A percentile compares a stretch with the other conserved stretches of the same genome.
Evolutionary conservation across 2,797 vertebrate genomes (phyloP).

Genomic region (Pelobates cultripes): DNA sequence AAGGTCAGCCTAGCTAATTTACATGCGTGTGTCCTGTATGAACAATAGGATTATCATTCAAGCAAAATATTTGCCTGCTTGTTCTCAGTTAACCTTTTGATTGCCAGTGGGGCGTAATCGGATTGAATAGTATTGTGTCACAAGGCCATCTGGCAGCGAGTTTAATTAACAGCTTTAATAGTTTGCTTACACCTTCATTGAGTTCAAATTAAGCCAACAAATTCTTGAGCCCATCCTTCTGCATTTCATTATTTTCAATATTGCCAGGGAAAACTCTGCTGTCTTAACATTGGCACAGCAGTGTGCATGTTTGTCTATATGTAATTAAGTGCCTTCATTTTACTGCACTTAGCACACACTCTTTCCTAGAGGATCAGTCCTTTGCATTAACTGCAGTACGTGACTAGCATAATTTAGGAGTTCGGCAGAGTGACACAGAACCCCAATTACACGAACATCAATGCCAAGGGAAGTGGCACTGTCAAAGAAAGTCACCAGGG

Average conservation of each 20-base stretch:
- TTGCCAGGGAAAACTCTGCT: neutral
- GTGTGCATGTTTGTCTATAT: conserved; percentile 31
- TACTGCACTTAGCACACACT: conserved; percentile 46
- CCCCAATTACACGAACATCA: conserved; percentile 37
- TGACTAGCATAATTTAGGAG: conserved; percentile 24
- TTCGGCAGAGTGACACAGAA: conserved; percentile 13
- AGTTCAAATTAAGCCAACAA: conserved; percentile 17
- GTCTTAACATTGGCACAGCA: conserved; percentile 13
- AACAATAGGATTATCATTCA: neutral
- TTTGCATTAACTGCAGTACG: conserved; percentile 32
- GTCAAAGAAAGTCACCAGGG: conserved; percentile 3
- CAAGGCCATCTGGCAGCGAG: neutral
- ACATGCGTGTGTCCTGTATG: neutral
- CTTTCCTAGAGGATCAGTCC: conserved; percentile 38
- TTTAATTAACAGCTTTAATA: conserved; percentile 3
- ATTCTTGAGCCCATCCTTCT: neutral
- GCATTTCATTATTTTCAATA: conserved; percentile 1
- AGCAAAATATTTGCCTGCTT: neutral
- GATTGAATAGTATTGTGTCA: neutral
- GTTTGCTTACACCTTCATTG: neutral
- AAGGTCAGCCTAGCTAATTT: neutral
- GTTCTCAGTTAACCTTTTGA: neutral
- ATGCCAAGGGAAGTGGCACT: conserved; percentile 20
- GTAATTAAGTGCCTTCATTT: conserved; percentile 49
- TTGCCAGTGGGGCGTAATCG: neutral